Evolutionary conservation across 2,888 invertebrate species (phyloP).

Genomic region (Nomada fabriciana): DNA sequence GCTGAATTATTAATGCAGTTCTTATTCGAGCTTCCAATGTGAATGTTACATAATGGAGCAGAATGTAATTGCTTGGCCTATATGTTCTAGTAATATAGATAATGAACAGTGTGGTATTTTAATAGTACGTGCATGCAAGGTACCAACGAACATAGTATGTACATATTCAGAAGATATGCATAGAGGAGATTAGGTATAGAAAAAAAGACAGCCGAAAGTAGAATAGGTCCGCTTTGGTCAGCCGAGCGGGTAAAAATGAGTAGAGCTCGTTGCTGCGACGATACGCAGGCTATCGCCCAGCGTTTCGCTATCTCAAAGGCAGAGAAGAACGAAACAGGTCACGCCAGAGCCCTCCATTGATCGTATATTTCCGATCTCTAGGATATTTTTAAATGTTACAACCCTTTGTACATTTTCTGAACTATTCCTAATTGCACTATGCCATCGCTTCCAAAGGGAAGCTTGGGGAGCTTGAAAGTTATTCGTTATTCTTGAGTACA

Average conservation of each 20-base stretch:
- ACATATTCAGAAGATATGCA: not conserved
- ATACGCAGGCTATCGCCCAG: not conserved
- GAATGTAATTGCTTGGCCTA: no score
- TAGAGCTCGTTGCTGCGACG: not conserved
- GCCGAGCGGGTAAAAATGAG: conserved; percentile 18
- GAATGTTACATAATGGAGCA: no score
- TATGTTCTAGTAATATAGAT: not conserved
- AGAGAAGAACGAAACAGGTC: conserved; percentile 31
- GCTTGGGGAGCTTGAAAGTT: no score
- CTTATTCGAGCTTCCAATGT: no score
- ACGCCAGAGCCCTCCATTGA: conserved; percentile 11
- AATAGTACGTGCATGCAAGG: not conserved
- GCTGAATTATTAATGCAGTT: no score
- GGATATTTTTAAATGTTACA: conserved; percentile 28
- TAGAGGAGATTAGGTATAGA: not conserved
- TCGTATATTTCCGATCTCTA: conserved; percentile 10
- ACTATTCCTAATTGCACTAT: not conserved
- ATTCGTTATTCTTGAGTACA: no score
- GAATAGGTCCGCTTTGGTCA: conserved; percentile 39
- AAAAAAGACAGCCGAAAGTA: not conserved
- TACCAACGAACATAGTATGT: not conserved
- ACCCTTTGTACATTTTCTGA: not conserved
- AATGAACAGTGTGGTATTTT: not conserved
- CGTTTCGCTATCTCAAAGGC: not conserved
- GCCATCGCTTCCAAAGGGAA: no score